A percentile compares a stretch with the other conserved stretches of the same genome.
phyloP scores from a whole-genome alignment of 2,797 vertebrate species.

The Capromys pilorides region DNA sequence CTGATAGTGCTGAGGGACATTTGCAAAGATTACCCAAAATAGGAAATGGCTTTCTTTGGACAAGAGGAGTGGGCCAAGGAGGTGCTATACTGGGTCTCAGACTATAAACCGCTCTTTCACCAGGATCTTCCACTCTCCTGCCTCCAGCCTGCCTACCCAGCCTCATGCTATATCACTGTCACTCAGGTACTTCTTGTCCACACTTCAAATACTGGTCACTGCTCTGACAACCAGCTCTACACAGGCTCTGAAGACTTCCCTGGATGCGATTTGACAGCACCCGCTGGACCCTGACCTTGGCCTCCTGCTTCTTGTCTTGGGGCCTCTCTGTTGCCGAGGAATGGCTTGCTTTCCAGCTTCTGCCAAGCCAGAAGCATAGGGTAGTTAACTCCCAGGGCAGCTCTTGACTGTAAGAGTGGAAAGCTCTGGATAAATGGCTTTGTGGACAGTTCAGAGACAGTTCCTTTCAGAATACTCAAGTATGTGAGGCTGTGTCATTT shows the following conservation, averaged over 20 bases:
- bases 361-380: neutral
- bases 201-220: constrained; percentile 4
- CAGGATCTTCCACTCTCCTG: neutral
- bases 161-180: neutral
- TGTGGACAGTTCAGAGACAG: neutral
- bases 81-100: neutral
- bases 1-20: neutral
- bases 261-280: neutral
- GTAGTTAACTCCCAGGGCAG: neutral
- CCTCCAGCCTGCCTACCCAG: neutral
- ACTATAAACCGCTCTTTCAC: no score
- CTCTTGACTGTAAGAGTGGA: neutral
- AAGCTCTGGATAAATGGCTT: neutral
- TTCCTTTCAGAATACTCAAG: neutral
- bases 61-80: neutral
- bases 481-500: neutral
- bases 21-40: neutral
- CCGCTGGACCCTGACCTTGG: neutral
- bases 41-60: neutral
- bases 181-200: neutral
- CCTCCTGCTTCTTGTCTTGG: neutral
- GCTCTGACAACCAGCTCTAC: neutral
- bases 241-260: neutral
- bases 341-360: neutral
- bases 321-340: neutral